Evolutionary conservation across 2,113 vertebrate genomes (phyloP).

Genomic region (Capreolus pygargus): DNA sequence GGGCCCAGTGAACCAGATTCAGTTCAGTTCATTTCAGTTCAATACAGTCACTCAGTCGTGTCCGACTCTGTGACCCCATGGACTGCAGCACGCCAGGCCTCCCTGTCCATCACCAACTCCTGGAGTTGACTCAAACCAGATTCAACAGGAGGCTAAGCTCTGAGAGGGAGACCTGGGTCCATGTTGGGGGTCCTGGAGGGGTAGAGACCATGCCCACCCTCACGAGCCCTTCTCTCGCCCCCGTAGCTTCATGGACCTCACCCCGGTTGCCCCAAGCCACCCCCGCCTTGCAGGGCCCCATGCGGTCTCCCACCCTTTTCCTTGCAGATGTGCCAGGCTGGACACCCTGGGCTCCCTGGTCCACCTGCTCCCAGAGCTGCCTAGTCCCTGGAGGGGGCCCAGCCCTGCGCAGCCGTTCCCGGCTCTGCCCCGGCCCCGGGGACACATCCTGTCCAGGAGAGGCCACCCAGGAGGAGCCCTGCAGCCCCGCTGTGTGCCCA

Average conservation of each 20-base stretch:
- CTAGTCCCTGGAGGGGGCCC: conserved; percentile 83
- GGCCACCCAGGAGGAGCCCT: conserved; percentile 83
- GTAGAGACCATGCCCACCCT: rapidly evolving
- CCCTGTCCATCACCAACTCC: background rate
- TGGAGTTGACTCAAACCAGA: background rate
- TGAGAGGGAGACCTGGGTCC: background rate
- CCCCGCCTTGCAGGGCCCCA: background rate
- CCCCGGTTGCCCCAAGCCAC: rapidly evolving
- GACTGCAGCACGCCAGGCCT: background rate
- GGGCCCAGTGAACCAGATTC: background rate
- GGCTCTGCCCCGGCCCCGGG: conserved; percentile 77
- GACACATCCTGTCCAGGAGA: conserved; percentile 78
- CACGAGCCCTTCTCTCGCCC: background rate
- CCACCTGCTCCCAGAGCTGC: conserved; percentile 89
- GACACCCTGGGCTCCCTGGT: conserved; percentile 87
- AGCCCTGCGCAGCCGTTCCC: conserved; percentile 81
- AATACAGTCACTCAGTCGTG: background rate
- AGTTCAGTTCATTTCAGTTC: no score
- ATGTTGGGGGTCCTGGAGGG: background rate
- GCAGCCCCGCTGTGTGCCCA: conserved; percentile 84
- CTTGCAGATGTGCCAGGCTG: conserved; percentile 69
- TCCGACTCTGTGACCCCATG: background rate
- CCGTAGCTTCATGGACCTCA: background rate
- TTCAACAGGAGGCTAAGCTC: background rate
- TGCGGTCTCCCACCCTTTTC: no score